Base-by-base conservation (phyloP, 2,888 invertebrate species). In the Lutraria lutraria region DNA sequence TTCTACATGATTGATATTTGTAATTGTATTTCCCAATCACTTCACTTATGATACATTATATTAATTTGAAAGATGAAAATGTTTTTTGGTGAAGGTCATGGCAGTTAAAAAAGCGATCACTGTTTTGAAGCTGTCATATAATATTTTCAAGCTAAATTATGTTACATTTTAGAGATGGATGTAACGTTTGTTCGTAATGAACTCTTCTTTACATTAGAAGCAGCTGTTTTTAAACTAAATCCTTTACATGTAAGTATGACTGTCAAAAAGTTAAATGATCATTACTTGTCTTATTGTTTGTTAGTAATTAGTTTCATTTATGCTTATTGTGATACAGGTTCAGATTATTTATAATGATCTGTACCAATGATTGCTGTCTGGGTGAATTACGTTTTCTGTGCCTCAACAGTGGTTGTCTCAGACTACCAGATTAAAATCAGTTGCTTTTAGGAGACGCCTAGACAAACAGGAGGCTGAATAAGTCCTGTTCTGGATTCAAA, bases 121-220 rank as follows among this genome's bases (percentile, higher is more conserved):
- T 68, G n/a, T 68, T n/a, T 68, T 68, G 43, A 68, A 68, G 63
- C n/a, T 25, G 6, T 68, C 25, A 25, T 21, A 21, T 8, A 6
- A 53, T 13, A 43, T 72, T 10, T 34, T 25, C 34, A 29, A 43
- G 21, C 13, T 72, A 52, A 52, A 56, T 89, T 72, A 21, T 43
- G 43, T 43, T 43, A 43, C 43, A 43, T 91, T 92, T 15, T 91
- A 95, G 95, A 94, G 80, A 91, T 94, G 92, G 93, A 94, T 19
- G 56, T 95, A 19, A 88, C 88, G 56, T 94, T 94, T 19, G 93
- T 89, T 52, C 86, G 88, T 21, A 88, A 91, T 86, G 94, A 95
- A 86, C 83, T 95, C 21, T 94, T 88, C 88, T 91, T 95, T 80
- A 91, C 93, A 12, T 76, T 94, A 52, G 90, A 90, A 85, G 94